Evolutionary conservation across 2,113 vertebrate genomes (phyloP).

Genomic region (Hippocampus abdominalis): DNA sequence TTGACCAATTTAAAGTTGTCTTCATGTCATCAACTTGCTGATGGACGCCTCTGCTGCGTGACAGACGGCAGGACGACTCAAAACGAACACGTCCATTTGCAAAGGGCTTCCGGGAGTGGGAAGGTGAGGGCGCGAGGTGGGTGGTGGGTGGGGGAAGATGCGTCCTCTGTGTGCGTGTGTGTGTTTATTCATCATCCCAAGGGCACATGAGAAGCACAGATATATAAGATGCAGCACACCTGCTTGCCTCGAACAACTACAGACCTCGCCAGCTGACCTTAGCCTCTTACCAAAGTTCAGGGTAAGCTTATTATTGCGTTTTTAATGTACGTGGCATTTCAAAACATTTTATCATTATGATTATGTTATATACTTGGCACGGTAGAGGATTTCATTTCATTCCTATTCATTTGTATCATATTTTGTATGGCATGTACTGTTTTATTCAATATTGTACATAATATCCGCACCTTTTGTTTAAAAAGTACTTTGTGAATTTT

Average conservation of each 20-base stretch:
- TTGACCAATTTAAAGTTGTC: slow-evolving; percentile 62
- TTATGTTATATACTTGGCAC: background rate
- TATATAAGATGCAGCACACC: slow-evolving; percentile 60
- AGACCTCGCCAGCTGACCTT: slow-evolving; percentile 51
- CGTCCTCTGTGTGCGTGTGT: slow-evolving; percentile 47
- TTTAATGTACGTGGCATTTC: background rate
- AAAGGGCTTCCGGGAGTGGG: slow-evolving; percentile 33
- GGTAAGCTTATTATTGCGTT: slow-evolving; percentile 39
- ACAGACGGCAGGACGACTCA: slow-evolving; percentile 51
- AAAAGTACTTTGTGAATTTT: background rate
- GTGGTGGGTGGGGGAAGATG: slow-evolving; percentile 24
- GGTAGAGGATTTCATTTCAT: background rate
- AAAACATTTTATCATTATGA: background rate
- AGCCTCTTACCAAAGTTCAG: slow-evolving; percentile 54
- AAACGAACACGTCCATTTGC: slow-evolving; percentile 36
- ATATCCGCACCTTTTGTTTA: background rate
- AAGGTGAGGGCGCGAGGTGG: slow-evolving; percentile 18
- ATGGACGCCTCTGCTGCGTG: slow-evolving; percentile 72
- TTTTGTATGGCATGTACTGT: background rate
- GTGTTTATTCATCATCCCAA: slow-evolving; percentile 60
- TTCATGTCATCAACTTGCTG: slow-evolving; percentile 58
- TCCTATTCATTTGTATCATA: background rate
- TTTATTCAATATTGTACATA: background rate
- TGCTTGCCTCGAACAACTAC: slow-evolving; percentile 36
- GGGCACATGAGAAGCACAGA: slow-evolving; percentile 30